A percentile compares a stretch with the other conserved stretches of the same genome.
These are phyloP conservation scores for Coendou prehensilis DNA, from an alignment of 2,797 vertebrate species.

Conservation along the genomic window DNA sequence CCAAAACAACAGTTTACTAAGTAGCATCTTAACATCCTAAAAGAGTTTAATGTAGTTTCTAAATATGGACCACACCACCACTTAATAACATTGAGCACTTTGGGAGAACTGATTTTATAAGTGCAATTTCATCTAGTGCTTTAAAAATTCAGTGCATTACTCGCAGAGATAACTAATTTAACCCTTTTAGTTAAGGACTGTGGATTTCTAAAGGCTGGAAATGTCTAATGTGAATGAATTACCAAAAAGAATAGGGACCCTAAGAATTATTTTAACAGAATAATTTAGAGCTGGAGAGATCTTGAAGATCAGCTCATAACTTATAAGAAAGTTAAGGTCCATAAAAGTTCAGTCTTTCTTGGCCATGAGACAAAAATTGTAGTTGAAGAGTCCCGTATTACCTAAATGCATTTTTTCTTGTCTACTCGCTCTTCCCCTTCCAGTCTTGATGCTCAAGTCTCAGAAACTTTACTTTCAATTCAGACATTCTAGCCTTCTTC, in stretches of 20 bases:
- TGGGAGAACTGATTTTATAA: constrained; percentile 40
- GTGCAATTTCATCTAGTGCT: not conserved
- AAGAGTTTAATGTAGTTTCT: constrained; percentile 69
- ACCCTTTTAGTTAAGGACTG: not conserved
- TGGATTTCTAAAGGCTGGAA: constrained; percentile 17
- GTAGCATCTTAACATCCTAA: constrained; percentile 18
- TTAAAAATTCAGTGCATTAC: constrained; percentile 34
- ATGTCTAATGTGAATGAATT: constrained; percentile 16
- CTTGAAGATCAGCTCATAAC: not conserved
- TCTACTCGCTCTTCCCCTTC: not conserved
- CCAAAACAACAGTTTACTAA: constrained; percentile 57
- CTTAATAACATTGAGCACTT: constrained; percentile 60
- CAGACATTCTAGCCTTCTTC: not conserved
- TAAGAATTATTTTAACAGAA: not conserved
- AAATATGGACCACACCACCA: constrained; percentile 35
- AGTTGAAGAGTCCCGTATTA: not conserved
- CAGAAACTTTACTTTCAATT: not conserved
- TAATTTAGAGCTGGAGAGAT: not conserved
- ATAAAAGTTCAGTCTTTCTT: not conserved
- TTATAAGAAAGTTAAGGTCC: not conserved
- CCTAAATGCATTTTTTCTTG: not conserved
- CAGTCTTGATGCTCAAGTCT: not conserved
- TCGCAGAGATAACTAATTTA: constrained; percentile 4
- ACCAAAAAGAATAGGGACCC: not conserved
- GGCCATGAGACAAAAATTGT: not conserved